phyloP scores from a whole-genome alignment of 2,113 vertebrate genomes.

The Toxotes chatareus region DNA sequence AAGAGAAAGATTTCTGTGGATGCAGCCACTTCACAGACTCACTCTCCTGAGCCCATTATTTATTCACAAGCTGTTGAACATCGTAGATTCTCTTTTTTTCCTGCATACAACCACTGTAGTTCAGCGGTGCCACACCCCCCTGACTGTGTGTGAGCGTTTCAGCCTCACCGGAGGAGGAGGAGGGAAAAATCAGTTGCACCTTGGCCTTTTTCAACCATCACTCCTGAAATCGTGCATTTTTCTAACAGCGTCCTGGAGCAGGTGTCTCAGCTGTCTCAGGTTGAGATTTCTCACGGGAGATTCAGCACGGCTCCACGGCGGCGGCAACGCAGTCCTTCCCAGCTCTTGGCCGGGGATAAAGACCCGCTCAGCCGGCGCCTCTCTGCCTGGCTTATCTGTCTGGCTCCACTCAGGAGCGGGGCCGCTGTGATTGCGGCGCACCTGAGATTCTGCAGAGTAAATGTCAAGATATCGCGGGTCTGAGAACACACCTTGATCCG shows the following conservation, averaged over 20 bases:
- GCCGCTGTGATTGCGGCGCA: slow-evolving; percentile 32
- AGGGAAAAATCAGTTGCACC: slow-evolving; percentile 39
- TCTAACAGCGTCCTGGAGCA: slow-evolving; percentile 1
- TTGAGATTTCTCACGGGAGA: slow-evolving; percentile 51
- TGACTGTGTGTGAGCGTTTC: slow-evolving; percentile 15
- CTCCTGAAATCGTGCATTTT: slow-evolving; percentile 29
- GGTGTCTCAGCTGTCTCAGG: slow-evolving; percentile 51
- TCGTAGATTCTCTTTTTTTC: neutral
- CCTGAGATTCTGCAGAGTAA: slow-evolving; percentile 48
- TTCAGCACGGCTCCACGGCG: slow-evolving; percentile 48
- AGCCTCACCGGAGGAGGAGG: neutral
- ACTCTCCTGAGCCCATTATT: neutral
- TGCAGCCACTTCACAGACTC: neutral
- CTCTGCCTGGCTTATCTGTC: slow-evolving; percentile 53
- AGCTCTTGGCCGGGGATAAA: slow-evolving; percentile 54
- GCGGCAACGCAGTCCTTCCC: slow-evolving; percentile 45
- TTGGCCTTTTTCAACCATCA: slow-evolving; percentile 46
- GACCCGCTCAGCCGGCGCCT: slow-evolving; percentile 6
- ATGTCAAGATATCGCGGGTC: slow-evolving; percentile 66
- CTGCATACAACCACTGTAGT: too few relatives aligned
- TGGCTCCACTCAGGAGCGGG: slow-evolving; percentile 28
- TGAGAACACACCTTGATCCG: slow-evolving; percentile 32
- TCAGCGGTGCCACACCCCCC: neutral
- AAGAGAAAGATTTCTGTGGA: neutral
- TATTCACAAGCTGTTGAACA: neutral